Conservation (phyloP, 2,797 vertebrate genomes). For the Mormyrus hasselquistii region DNA sequence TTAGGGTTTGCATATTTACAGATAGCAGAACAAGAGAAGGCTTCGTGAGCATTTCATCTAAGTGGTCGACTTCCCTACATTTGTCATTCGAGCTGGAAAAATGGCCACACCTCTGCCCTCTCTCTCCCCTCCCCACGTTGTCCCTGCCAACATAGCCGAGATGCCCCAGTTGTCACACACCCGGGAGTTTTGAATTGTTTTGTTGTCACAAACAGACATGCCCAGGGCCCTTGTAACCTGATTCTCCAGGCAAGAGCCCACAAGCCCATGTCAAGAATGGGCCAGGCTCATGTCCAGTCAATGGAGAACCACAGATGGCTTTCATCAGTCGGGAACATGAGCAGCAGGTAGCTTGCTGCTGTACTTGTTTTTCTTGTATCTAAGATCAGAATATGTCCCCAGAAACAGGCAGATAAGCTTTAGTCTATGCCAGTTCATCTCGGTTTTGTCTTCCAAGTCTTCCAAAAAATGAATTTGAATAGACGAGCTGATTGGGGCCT, state of each 20-base stretch:
- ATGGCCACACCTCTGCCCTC: slow-evolving; percentile 44
- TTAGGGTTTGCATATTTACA: slow-evolving; percentile 44
- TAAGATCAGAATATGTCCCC: not conserved
- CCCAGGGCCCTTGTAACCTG: slow-evolving; percentile 21
- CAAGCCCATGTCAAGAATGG: slow-evolving; percentile 15
- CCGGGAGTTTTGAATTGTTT: slow-evolving; percentile 27
- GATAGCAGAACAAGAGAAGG: slow-evolving; percentile 55
- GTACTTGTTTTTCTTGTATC: not conserved
- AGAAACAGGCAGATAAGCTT: not conserved
- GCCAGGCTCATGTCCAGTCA: slow-evolving; percentile 23
- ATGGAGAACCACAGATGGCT: slow-evolving; percentile 12
- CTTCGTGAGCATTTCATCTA: slow-evolving; percentile 49
- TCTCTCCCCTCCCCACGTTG: not conserved
- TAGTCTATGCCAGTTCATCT: not conserved
- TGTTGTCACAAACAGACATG: slow-evolving; percentile 35
- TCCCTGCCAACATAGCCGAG: slow-evolving; percentile 10
- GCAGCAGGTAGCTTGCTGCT: not conserved
- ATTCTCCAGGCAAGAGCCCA: slow-evolving; percentile 24
- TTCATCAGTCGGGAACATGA: slow-evolving; percentile 16
- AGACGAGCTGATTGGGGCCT: slow-evolving; percentile 26
- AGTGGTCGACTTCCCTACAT: slow-evolving; percentile 49
- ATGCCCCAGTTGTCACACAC: slow-evolving; percentile 40
- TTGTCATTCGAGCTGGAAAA: slow-evolving; percentile 51
- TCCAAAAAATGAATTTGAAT: not conserved
- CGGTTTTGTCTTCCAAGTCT: not conserved